Evolutionary conservation across 2,888 invertebrate genomes (phyloP).

Genomic region (Drosophila mimetica): DNA sequence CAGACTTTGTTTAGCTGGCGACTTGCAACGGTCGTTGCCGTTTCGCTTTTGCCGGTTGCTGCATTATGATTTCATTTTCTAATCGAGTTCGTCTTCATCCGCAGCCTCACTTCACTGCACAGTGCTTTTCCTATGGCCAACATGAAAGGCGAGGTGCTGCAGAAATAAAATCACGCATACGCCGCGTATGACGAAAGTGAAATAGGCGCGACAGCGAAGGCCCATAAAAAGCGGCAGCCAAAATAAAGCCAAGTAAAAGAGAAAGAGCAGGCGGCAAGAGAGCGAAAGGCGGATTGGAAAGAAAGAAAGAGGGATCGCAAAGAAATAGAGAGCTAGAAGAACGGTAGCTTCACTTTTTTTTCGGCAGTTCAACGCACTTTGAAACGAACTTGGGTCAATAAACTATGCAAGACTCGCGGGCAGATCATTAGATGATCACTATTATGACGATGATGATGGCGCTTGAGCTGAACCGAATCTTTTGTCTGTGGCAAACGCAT

Average conservation of each 20-base stretch:
- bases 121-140: slow-evolving; percentile 36
- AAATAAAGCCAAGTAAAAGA: slow-evolving; percentile 22
- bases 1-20: slow-evolving; percentile 62
- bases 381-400: slow-evolving; percentile 66
- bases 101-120: slow-evolving; percentile 23
- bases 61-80: slow-evolving; percentile 71
- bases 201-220: slow-evolving; percentile 47
- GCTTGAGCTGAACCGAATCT: slow-evolving; percentile 45
- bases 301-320: slow-evolving; percentile 12
- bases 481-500: slow-evolving; percentile 62
- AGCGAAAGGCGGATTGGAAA: slow-evolving; percentile 35
- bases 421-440: slow-evolving; percentile 46
- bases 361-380: slow-evolving; percentile 72
- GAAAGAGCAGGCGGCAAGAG: slow-evolving; percentile 35
- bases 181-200: slow-evolving; percentile 68
- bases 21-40: slow-evolving; percentile 74
- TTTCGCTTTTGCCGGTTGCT: slow-evolving; percentile 50
- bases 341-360: slow-evolving; percentile 67
- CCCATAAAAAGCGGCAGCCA: slow-evolving; percentile 41
- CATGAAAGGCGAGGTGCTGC: slow-evolving; percentile 40
- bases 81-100: slow-evolving; percentile 54
- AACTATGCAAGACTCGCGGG: slow-evolving; percentile 57
- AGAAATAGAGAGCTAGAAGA: slow-evolving; percentile 39
- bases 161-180: slow-evolving; percentile 70
- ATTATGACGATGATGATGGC: slow-evolving; percentile 27